Conservation (phyloP, 2,113 vertebrate genomes). For the Podarcis muralis region DNA sequence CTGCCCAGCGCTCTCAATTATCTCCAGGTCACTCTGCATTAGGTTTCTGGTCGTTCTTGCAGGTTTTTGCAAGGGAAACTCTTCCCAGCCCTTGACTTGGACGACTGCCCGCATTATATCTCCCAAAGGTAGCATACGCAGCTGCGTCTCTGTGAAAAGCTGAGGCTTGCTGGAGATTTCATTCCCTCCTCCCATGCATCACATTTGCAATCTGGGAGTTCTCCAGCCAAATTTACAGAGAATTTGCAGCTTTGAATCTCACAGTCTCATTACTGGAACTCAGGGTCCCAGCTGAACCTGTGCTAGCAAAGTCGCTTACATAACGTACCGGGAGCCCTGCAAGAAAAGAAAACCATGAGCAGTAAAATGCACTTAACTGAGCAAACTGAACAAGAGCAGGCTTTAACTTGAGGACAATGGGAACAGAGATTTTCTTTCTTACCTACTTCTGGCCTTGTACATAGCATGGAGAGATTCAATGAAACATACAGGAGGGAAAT, state of each 20-base stretch:
- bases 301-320: no score
- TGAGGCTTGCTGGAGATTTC: neutral
- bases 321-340: no score
- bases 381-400: no score
- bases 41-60: neutral
- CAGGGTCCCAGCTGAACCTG: neutral
- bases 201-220: neutral
- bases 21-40: neutral
- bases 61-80: neutral
- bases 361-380: no score
- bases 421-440: no score
- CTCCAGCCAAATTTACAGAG: neutral
- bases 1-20: conserved; percentile 30
- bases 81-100: neutral
- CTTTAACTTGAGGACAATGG: no score
- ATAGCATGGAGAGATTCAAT: no score
- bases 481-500: no score
- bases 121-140: neutral
- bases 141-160: neutral
- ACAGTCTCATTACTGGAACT: neutral
- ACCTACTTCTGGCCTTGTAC: no score
- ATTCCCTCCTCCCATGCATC: rapidly evolving
- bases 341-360: no score
- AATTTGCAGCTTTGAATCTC: neutral
- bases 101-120: neutral